A percentile compares a stretch with the other conserved stretches of the same genome.
Conservation (phyloP, 2,113 vertebrate genomes). For the Platysteira castanea region DNA sequence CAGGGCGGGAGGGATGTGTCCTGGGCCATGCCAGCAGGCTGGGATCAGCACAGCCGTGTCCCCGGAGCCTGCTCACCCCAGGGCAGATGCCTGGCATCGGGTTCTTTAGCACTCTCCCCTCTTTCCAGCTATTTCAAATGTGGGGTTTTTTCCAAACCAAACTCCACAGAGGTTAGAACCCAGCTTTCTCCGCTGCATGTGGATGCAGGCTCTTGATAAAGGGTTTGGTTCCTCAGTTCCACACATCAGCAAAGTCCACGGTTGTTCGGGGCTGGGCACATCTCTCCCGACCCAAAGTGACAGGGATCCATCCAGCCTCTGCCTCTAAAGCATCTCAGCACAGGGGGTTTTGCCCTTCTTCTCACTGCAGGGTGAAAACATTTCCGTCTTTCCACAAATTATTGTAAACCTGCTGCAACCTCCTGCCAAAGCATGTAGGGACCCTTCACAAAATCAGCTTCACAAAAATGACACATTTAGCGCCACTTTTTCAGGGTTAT, state of each 20-base stretch:
- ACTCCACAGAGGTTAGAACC: not conserved
- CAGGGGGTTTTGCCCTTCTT: not conserved
- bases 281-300: not conserved
- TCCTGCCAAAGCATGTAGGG: slow-evolving; percentile 60
- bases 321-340: not conserved
- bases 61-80: fast-evolving
- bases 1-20: fast-evolving
- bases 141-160: not conserved
- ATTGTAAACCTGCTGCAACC: slow-evolving; percentile 61
- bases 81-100: not conserved
- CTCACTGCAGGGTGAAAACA: slow-evolving; percentile 55
- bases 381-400: slow-evolving; percentile 30
- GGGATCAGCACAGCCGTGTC: fast-evolving
- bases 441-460: slow-evolving; percentile 52
- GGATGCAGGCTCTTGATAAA: not conserved
- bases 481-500: slow-evolving; percentile 50
- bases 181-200: not conserved
- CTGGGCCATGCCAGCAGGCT: not conserved
- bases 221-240: not conserved
- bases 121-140: not conserved
- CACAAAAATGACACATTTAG: slow-evolving; percentile 62
- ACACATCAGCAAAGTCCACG: not conserved
- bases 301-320: not conserved
- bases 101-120: not conserved
- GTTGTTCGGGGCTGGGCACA: not conserved